These are phyloP conservation scores for Heterodera schachtii DNA, from an alignment of 1,140 invertebrate genomes.

Conservation along the genomic window DNA sequence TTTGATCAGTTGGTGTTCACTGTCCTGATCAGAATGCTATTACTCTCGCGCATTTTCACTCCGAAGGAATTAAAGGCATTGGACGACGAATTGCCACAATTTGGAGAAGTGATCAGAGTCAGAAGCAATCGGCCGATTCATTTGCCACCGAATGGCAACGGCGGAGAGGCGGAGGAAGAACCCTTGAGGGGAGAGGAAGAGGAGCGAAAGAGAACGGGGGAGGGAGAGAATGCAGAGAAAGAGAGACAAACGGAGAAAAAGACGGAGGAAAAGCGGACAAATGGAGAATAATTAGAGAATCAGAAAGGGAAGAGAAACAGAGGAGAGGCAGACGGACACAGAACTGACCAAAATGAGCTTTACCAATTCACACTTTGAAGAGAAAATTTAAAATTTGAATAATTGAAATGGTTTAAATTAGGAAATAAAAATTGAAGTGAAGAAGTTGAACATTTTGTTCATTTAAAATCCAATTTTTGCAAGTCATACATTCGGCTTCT, in stretches of 20 bases:
- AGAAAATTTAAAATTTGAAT: too few relatives aligned
- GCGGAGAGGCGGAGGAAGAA: not conserved
- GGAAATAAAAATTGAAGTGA: too few relatives aligned
- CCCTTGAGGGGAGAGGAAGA: not conserved
- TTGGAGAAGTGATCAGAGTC: conserved; percentile 22
- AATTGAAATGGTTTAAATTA: too few relatives aligned
- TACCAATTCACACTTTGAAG: too few relatives aligned
- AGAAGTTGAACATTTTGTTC: too few relatives aligned
- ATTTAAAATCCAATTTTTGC: too few relatives aligned
- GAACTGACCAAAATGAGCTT: too few relatives aligned
- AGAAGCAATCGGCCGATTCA: not conserved
- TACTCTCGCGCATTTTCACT: conserved; percentile 44
- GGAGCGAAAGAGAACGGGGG: not conserved
- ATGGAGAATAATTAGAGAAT: too few relatives aligned
- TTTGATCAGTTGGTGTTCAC: conserved; percentile 78
- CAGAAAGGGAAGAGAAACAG: too few relatives aligned
- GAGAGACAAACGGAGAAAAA: not conserved
- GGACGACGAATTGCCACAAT: conserved; percentile 42
- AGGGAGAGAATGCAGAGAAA: not conserved
- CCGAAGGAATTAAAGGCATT: conserved; percentile 40
- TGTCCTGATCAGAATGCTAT: conserved; percentile 86
- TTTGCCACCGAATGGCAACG: not conserved
- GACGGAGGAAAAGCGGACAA: too few relatives aligned
- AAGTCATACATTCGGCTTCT: too few relatives aligned
- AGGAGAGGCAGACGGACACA: too few relatives aligned